Evolutionary conservation across 2,888 invertebrate species (phyloP), one percentile per base, ranked within the genome.

Genomic region (Heliothis peltigera): DNA sequence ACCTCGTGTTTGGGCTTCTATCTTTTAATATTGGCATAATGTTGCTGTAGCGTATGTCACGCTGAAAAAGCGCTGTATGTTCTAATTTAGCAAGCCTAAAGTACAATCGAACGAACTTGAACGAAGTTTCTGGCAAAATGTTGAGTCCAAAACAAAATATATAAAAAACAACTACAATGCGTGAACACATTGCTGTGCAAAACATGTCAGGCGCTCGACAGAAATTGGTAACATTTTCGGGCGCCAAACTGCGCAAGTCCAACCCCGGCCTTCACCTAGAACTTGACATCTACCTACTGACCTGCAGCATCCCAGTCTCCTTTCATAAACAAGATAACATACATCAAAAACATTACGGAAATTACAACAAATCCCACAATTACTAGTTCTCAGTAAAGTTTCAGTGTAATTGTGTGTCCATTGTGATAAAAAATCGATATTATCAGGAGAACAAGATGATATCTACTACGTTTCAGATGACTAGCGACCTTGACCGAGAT

Each of bases 211-310:
- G 53, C 46, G 21, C 39, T n/a, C 12, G 32, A 1, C 4, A 4
- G 10, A 47, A 39, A 51, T 44, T 80, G 78, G 80, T 70, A 80
- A 79, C 80, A 80, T 76, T 80, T 22, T 47, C 17, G 4, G 5
- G 82, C 68, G 73, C 39, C 55, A 73, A 51, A 77, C 61, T 87
- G 89, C 90, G 91, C 91, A 87, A 74, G 79, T 68, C 72, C 52
- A 58, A 56, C 28, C 42, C 17, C 74, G 82, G 66, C 91, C 92
- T 88, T 91, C 91, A 88, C 92, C 91, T 72, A 86, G 84, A 84
- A 81, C 85, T 82, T 88, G 87, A 84, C 86, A 87, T 83, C 88
- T 75, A 71, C 59, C 80, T 81, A 83, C 85, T 89, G 84, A 80
- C 73, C 81, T 63, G 51, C 18, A 54, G 62, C 46, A 64, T 64